A percentile compares a stretch with the other conserved stretches of the same genome.
These are phyloP conservation scores for Channa striata DNA, from an alignment of 2,797 vertebrate species.

Conservation along the genomic window DNA sequence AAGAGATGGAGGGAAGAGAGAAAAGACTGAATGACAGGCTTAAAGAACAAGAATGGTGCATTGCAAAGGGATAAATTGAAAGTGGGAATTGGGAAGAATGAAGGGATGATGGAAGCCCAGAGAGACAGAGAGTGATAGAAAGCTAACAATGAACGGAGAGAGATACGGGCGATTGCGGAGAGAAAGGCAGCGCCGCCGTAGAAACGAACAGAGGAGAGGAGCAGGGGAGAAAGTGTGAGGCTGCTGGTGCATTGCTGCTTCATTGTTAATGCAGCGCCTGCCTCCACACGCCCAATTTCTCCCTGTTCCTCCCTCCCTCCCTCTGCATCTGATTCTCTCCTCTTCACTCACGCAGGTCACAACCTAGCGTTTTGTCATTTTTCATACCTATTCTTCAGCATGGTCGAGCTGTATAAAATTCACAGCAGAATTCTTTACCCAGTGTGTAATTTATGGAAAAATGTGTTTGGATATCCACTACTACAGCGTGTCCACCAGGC, in stretches of 20 bases:
- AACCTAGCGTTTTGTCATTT: neutral
- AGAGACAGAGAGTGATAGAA: constrained; percentile 44
- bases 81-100: constrained; percentile 67
- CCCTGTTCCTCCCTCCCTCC: constrained; percentile 30
- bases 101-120: constrained; percentile 55
- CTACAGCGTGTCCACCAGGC: neutral
- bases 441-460: neutral
- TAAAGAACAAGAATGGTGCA: constrained; percentile 65
- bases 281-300: constrained; percentile 46
- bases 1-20: constrained; percentile 64
- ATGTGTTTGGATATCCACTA: neutral
- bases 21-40: constrained; percentile 66
- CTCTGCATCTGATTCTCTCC: constrained; percentile 22
- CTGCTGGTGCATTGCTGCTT: constrained; percentile 60
- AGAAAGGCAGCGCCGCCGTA: neutral
- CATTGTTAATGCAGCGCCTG: constrained; percentile 57
- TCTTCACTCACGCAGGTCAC: neutral
- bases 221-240: constrained; percentile 12
- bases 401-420: neutral
- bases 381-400: neutral
- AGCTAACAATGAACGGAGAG: constrained; percentile 25
- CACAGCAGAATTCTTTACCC: neutral
- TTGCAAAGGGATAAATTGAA: constrained; percentile 70
- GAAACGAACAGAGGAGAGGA: constrained; percentile 38
- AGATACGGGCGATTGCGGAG: constrained; percentile 36